Evolutionary conservation across 2,888 invertebrate genomes (phyloP), one percentile per base, ranked within the genome.

Genomic region (Hirudinaria manillensis): DNA sequence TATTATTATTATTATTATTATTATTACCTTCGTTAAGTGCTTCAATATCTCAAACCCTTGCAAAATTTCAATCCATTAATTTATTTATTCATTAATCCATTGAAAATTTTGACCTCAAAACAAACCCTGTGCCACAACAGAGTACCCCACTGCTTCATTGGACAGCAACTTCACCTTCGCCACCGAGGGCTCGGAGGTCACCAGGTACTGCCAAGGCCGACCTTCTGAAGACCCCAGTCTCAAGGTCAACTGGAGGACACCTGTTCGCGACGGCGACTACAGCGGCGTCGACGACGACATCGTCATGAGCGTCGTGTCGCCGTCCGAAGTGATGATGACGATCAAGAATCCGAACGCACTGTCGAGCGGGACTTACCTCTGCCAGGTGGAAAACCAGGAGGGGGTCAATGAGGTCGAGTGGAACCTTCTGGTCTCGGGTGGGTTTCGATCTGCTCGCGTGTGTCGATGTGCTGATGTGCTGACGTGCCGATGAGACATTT

Each of bases 341-440:
- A 27, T 73, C 34, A 4, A 0, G 29, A 34, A 29, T 13, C 13
- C n/a, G 21, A 24, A 65, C 24, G 73, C 65, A 6, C 2, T 34
- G 36, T 61, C 73, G 38, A 73, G 65, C 45, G 73, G 73, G 0
- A 3, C 10, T 2, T 73, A 56, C 56, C 61, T n/a, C 32, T 73
- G 73, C 65, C 24, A 34, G 65, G 61, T 65, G 36, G 73, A 73
- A 34, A 65, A 73, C 36, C 36, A 73, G 27, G 10, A 21, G 13
- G 72, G 53, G 10, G 3, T 29, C 27, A 29, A 27, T 29, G 56
- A 51, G 0, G 29, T 24, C 0, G 1, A 3, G 2, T 53, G 45
- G 72, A 16, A 27, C n/a, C 55, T 72, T 29, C 16, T 72, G 29
- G 72, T 72, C 3, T 55, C 32, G 2, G 24, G 72, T 72, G 13